Evolutionary conservation across 2,113 vertebrate genomes (phyloP).

Genomic region (Pachyramphus minor): DNA sequence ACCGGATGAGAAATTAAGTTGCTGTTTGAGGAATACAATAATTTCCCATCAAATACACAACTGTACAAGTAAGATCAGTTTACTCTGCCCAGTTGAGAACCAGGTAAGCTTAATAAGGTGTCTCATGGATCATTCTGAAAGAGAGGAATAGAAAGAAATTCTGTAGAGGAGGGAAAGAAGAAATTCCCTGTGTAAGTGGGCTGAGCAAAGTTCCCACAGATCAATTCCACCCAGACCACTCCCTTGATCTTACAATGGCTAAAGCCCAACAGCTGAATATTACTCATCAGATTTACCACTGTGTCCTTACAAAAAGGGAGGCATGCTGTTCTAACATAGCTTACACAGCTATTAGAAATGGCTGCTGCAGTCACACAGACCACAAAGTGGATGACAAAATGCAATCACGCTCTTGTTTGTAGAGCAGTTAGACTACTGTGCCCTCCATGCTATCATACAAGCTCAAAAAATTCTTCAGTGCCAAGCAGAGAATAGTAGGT

Average conservation of each 20-base stretch:
- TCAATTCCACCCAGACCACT: not conserved
- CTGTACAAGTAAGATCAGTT: not conserved
- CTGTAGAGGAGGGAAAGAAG: not conserved
- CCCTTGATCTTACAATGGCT: not conserved
- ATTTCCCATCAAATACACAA: not conserved
- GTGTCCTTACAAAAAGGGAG: not conserved
- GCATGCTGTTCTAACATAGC: not conserved
- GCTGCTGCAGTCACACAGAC: not conserved
- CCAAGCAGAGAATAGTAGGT: not conserved
- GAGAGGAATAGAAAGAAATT: not conserved
- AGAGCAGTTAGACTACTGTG: not conserved
- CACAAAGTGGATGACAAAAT: not conserved
- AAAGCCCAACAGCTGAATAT: constrained; percentile 27
- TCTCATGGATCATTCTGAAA: not conserved
- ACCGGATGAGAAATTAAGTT: not conserved
- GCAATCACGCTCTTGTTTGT: not conserved
- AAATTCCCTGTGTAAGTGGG: not conserved
- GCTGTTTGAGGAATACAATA: not conserved
- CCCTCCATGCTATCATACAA: not conserved
- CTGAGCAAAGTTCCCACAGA: not conserved
- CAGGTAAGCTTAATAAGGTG: not conserved
- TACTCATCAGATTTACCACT: constrained; percentile 37
- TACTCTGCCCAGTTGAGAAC: not conserved
- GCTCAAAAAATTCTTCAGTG: not conserved
- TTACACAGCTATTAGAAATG: not conserved